These are phyloP conservation scores for Oreortyx pictus DNA, from an alignment of 2,797 vertebrate species.

Conservation along the genomic window DNA sequence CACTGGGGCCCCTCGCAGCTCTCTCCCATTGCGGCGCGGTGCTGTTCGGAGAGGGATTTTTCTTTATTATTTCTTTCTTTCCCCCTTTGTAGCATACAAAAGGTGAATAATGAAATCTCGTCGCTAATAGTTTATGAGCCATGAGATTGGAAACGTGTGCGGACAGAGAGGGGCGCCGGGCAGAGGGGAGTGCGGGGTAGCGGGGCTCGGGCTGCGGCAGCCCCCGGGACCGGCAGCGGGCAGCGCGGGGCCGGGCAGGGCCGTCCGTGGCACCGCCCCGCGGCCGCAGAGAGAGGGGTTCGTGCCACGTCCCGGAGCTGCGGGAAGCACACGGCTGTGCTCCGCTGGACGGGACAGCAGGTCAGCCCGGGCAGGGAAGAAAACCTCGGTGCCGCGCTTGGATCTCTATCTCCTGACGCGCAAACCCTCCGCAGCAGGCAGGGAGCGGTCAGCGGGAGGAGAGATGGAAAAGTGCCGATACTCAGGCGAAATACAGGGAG, in stretches of 20 bases:
- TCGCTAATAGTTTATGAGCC: constrained; percentile 98
- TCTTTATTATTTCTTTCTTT: neutral
- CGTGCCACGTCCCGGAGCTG: no score
- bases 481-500: neutral
- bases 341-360: no score
- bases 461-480: neutral
- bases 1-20: no score
- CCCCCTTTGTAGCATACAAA: constrained; percentile 74
- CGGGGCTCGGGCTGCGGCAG: no score
- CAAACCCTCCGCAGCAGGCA: neutral
- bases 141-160: constrained; percentile 97
- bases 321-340: neutral
- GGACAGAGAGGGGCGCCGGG: constrained; percentile 76
- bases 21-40: no score
- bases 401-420: neutral
- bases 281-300: no score
- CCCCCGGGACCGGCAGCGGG: neutral
- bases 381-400: neutral
- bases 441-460: neutral
- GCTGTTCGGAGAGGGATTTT: neutral
- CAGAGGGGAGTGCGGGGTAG: neutral
- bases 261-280: no score
- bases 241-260: no score
- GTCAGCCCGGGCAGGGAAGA: neutral
- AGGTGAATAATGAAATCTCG: constrained; percentile 90